Percentiles rank a stretch among this genome's conserved stretches.
Conservation (phyloP, 1,140 invertebrate genomes). For the Drosophila orosa region DNA sequence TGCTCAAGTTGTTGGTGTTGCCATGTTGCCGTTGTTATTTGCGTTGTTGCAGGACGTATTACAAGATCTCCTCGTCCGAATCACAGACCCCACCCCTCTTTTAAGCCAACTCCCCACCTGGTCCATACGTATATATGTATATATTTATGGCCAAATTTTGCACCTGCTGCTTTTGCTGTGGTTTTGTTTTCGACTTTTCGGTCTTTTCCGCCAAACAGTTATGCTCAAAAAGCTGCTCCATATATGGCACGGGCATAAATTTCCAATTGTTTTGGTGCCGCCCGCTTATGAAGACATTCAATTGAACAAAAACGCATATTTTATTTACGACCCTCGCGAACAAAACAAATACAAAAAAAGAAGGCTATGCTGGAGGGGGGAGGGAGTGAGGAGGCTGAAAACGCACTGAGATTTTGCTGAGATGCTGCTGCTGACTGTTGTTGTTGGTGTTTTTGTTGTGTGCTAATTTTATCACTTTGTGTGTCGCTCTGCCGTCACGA, state of each 20-base stretch:
- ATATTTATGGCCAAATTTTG: slow-evolving; percentile 44
- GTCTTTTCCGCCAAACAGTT: slow-evolving; percentile 69
- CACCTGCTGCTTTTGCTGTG: slow-evolving; percentile 46
- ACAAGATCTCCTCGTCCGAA: slow-evolving; percentile 40
- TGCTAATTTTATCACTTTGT: slow-evolving; percentile 84
- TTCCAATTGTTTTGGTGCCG: slow-evolving; percentile 77
- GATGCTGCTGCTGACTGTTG: slow-evolving; percentile 33
- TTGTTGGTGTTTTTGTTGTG: slow-evolving; percentile 34
- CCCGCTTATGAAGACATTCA: slow-evolving; percentile 80
- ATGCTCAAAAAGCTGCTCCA: slow-evolving; percentile 55
- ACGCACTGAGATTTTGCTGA: slow-evolving; percentile 66
- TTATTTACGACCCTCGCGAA: slow-evolving; percentile 77
- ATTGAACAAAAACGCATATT: slow-evolving; percentile 71
- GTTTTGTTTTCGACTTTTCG: slow-evolving; percentile 50
- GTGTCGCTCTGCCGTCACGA: slow-evolving; percentile 83
- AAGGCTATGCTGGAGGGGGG: not conserved
- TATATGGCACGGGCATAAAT: slow-evolving; percentile 76
- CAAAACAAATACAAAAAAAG: slow-evolving; percentile 54
- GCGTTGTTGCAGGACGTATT: slow-evolving; percentile 53
- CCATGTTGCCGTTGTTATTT: slow-evolving; percentile 44
- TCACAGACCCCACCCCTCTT: slow-evolving; percentile 2
- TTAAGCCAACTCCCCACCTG: not conserved
- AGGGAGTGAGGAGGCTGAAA: not conserved
- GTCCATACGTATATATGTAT: too few relatives aligned
- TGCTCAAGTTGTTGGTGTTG: slow-evolving; percentile 25